Percentiles rank a stretch among this genome's conserved stretches.
Evolutionary conservation across 2,113 vertebrate species (phyloP).

Genomic region (Trachemys scripta): DNA sequence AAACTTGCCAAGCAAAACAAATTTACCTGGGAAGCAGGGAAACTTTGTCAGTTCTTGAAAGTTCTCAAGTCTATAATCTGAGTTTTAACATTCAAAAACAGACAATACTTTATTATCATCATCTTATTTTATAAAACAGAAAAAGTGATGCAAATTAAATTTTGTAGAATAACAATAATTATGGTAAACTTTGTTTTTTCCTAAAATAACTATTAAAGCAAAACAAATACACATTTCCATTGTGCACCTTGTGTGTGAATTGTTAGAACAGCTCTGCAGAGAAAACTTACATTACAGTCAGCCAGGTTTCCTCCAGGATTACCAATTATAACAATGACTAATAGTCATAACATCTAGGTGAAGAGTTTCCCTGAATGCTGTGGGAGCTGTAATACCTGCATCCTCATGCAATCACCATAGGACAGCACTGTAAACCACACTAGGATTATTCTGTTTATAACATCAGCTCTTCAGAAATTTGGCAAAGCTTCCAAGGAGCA

Average conservation of each 20-base stretch:
- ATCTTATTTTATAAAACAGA: background rate
- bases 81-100: background rate
- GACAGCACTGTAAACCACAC: background rate
- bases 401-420: background rate
- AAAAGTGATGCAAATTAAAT: background rate
- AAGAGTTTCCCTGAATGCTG: background rate
- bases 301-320: background rate
- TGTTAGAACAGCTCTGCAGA: background rate
- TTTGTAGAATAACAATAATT: background rate
- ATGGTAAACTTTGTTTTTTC: background rate
- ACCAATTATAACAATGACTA: background rate
- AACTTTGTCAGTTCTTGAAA: background rate
- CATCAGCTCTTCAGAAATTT: background rate
- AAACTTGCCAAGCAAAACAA: background rate
- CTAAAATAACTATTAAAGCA: background rate
- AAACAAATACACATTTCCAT: background rate
- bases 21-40: background rate
- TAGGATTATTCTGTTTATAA: background rate
- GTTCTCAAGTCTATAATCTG: background rate
- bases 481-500: background rate
- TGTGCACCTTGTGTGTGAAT: background rate
- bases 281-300: background rate
- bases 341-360: background rate
- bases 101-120: background rate
- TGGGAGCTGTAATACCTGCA: background rate